These are phyloP conservation scores for Agapetus fuscipes DNA, from an alignment of 2,888 invertebrate genomes.

Conservation along the genomic window DNA sequence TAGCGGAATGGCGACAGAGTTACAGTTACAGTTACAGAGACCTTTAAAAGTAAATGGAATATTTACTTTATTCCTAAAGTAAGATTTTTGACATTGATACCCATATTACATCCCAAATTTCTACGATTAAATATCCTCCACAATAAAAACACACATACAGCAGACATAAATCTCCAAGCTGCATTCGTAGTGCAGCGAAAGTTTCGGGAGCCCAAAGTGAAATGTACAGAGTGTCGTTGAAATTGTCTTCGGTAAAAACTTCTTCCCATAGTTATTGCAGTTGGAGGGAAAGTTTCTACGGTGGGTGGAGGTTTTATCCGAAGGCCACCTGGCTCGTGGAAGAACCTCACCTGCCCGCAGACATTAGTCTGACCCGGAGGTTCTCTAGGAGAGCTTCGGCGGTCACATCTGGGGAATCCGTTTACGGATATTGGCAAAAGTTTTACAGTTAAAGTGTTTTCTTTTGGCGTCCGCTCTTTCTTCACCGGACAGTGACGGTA, in stretches of 20 bases:
- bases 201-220: no score
- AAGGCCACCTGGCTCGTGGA: not conserved
- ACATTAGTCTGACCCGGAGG: not conserved
- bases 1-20: no score
- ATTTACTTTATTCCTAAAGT: no score
- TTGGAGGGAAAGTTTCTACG: not conserved
- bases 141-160: no score
- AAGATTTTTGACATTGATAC: no score
- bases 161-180: no score
- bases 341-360: constrained; percentile 1
- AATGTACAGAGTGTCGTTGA: not conserved
- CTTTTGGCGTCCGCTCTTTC: not conserved
- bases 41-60: no score
- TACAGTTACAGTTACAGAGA: no score
- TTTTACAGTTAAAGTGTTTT: constrained; percentile 1
- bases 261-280: not conserved
- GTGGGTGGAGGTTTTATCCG: not conserved
- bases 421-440: constrained; percentile 2
- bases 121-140: no score
- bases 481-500: not conserved
- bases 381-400: not conserved
- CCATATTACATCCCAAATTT: no score
- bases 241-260: not conserved
- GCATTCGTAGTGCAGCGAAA: no score
- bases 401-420: constrained; percentile 1